A percentile compares a stretch with the other conserved stretches of the same genome.
These are phyloP conservation scores for Crocallis elinguaria DNA, from an alignment of 2,888 invertebrate genomes.

Conservation along the genomic window DNA sequence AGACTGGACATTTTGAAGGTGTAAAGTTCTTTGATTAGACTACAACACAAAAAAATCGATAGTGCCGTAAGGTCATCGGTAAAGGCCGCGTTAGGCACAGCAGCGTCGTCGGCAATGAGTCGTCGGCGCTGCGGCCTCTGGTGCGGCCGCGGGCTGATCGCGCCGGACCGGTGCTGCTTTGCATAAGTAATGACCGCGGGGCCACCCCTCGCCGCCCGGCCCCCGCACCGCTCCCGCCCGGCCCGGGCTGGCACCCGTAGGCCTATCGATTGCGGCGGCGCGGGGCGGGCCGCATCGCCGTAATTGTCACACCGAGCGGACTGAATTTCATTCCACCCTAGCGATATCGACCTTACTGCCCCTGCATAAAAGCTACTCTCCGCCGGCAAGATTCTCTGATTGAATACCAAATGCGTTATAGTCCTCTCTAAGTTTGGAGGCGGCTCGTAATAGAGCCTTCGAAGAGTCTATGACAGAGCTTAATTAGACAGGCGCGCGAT, in stretches of 20 bases:
- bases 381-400: slow-evolving; percentile 56
- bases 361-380: slow-evolving; percentile 67
- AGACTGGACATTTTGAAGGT: background rate
- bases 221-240: slow-evolving; percentile 51
- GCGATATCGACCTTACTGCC: slow-evolving; percentile 75
- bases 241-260: slow-evolving; percentile 85
- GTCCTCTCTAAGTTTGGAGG: slow-evolving; percentile 81
- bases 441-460: slow-evolving; percentile 83
- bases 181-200: slow-evolving; percentile 78
- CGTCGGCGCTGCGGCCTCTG: slow-evolving; percentile 29
- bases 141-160: slow-evolving; percentile 42
- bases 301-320: slow-evolving; percentile 83
- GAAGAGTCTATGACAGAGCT: slow-evolving; percentile 83
- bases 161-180: slow-evolving; percentile 71
- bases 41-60: slow-evolving; percentile 59
- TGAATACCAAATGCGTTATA: slow-evolving; percentile 80
- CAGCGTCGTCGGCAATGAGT: slow-evolving; percentile 11
- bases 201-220: slow-evolving; percentile 26
- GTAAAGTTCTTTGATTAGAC: no score
- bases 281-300: slow-evolving; percentile 83
- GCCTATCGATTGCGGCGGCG: slow-evolving; percentile 89
- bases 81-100: slow-evolving; percentile 26
- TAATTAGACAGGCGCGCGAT: slow-evolving; percentile 83
- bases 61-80: slow-evolving; percentile 30
- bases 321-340: slow-evolving; percentile 70